Evolutionary conservation across 2,797 vertebrate species (phyloP), one percentile per base, ranked within the genome.

Genomic region (Petrocephalus schoutedeni): DNA sequence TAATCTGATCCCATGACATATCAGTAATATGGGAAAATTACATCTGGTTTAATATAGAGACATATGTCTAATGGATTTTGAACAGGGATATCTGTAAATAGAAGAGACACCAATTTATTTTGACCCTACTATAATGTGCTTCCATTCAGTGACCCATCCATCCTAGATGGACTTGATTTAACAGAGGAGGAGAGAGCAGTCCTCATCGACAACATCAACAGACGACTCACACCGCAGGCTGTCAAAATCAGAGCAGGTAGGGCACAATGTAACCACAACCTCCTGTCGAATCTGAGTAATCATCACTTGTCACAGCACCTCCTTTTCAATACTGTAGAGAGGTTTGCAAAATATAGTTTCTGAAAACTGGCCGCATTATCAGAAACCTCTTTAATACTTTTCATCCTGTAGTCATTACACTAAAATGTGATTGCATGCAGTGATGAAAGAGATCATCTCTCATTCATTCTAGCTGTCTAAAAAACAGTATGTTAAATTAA

Each of bases 191-290:
- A 99, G 94, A 96, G 96, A 41, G 92, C 88, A 14, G 97, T 99
- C 9, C 94, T 99, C 89, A 98, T 99, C 5, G 98, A 99, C 89
- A 99, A 99, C 90, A 99, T 99, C 93, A 99, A 99, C 95, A 97
- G 98, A 90, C 97, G 98, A 89, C 96, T 99, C 89, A 99, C 98
- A 19, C 98, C 98, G 16, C 98, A 99, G 90, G 98, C 98, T 2
- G 98, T 99, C 90, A 99, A 99, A 96, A 99, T 99, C 93, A 94
- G 98, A 96, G 98, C 98, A 94, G 98, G 98, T 97, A 91, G 74
- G 86, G 2, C 6, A 61, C n/a, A 53, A 32, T 19, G 1, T 67
- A 32, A 12, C 19, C 54, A 58, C 49, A 56, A 21, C 23, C 53
- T 14, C 53, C 23, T 67, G 19, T 10, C 8, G 61, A 9, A 67